Evolutionary conservation across 2,888 invertebrate genomes (phyloP).

Genomic region (Zaprionus bogoriensis): DNA sequence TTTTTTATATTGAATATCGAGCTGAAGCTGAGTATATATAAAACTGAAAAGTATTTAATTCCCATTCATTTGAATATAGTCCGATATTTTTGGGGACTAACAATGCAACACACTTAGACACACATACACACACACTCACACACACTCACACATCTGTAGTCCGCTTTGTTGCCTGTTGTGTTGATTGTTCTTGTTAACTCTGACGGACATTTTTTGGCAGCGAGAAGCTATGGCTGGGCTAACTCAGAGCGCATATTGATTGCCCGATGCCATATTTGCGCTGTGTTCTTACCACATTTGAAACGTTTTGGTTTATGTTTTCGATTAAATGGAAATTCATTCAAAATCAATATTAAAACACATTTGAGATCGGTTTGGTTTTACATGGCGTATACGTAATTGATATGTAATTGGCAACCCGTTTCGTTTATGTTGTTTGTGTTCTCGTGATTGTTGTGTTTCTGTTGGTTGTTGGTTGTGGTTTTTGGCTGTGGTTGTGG

Average conservation of each 20-base stretch:
- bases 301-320: not conserved
- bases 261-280: slow-evolving; percentile 27
- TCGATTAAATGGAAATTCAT: not conserved
- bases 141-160: slow-evolving; percentile 17
- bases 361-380: slow-evolving; percentile 15
- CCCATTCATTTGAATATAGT: too few species aligned
- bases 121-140: not conserved
- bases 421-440: slow-evolving; percentile 9
- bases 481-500: slow-evolving; percentile 22
- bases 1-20: too few species aligned
- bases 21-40: too few species aligned
- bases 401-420: slow-evolving; percentile 42
- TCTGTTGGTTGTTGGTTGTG: slow-evolving; percentile 8
- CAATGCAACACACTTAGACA: not conserved
- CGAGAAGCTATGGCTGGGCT: not conserved
- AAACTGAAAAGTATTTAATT: too few species aligned
- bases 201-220: slow-evolving; percentile 3
- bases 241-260: slow-evolving; percentile 3
- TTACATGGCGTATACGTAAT: slow-evolving; percentile 44
- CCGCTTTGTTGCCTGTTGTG: slow-evolving; percentile 31
- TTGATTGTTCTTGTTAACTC: slow-evolving; percentile 34
- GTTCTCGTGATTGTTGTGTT: slow-evolving; percentile 33
- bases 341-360: not conserved
- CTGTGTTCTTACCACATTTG: slow-evolving; percentile 10
- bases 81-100: not conserved